Base-by-base conservation (phyloP, 2,113 vertebrate species). In the Cisticola juncidis region DNA sequence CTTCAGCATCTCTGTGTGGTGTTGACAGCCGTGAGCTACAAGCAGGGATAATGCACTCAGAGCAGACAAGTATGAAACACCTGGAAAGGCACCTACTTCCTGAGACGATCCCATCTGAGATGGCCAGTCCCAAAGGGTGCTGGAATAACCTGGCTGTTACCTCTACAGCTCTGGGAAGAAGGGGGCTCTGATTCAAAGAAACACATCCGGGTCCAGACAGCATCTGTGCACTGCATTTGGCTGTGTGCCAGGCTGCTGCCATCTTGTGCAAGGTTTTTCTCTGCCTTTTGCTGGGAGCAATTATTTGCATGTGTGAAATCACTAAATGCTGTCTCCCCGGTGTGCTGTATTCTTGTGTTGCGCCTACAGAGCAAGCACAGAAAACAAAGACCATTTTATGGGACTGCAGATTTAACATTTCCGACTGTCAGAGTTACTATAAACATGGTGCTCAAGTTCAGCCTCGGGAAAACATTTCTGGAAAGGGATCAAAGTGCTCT, bases 61-160 rank as follows among this genome's bases (percentile, higher is more conserved):
- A 51, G 51, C 60, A 62, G 60, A 47, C 0, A 1, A 44, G 11
- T 9, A 3, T 71, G 26, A 81, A 81, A 66, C 25, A 56, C 47
- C 56, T 84, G 78, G 44, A 92, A 91, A 64, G 24, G 44, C 51
- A 40, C 29, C 44, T 56, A n/a, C 23, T 56, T 79, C 38, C 33
- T 16, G 10, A 42, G 12, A 57, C 0, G 1, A 9, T 47, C 40
- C 57, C 2, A 0, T 56, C 17, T 84, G 53, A 17, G 17, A 28
- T 64, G 20, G 14, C 44, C 11, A 2, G 21, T 44, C 36, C 24
- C 31, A 56, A n/a, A 72, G 23, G 4, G 11, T 54, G 26, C 7
- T 56, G 24, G 42, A 82, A 57, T 86, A 65, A 89, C 17, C 36
- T 51, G 50, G 20, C 25, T 79, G 24, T 64, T 84, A 42, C 13